Base-by-base conservation (phyloP, 1,140 invertebrate genomes). In the Pseudomyrmex flavicornis region DNA sequence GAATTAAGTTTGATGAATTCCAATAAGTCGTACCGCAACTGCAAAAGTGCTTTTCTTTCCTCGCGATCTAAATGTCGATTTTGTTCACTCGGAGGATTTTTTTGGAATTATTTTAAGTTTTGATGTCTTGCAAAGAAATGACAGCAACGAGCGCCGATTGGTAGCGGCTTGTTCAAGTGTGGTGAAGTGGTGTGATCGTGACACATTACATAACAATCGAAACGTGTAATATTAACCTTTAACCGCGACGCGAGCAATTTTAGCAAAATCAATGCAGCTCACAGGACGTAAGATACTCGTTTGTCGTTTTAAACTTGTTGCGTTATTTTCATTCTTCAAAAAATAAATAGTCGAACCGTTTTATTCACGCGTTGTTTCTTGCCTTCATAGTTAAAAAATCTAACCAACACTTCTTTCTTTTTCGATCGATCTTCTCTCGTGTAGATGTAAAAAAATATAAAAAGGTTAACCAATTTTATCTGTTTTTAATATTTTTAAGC, bases 181-280 rank as follows among this genome's bases (percentile, higher is more conserved):
- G 2, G 22, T 35, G 2, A 20, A 26, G 20, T 50, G 15, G 26
- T 35, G 35, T 1, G 35, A 65, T 65, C 46, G 20, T 50, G 12
- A 54, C 12, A n/a, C 56, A 2, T 77, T 77, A 77, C 35, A 58
- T 77, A 77, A 77, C 44, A 68, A 77, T 48, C 9, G 48, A 54
- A 22, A n/a, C 35, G 4, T 35, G 35, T 44, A 17, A 59, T 4
- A 46, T 12, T 79, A 80, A 80, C 66, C 54, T 59, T 22, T 10
- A 1, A 58, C 10, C 10, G 5, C 5, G 5, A n/a, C 10, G 5
- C 5, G 5, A n/a, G 2, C 12, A 7, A 17, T 13, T 13, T 59
- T 20, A 35, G 15, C n/a, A 13, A 8, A 12, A 48, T 7, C 12
- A 5, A 80, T 72, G 76, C 3, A 9, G 26, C 3, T 13, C 56